Conservation (phyloP, 2,888 invertebrate species). For the Peribatodes rhomboidaria region DNA sequence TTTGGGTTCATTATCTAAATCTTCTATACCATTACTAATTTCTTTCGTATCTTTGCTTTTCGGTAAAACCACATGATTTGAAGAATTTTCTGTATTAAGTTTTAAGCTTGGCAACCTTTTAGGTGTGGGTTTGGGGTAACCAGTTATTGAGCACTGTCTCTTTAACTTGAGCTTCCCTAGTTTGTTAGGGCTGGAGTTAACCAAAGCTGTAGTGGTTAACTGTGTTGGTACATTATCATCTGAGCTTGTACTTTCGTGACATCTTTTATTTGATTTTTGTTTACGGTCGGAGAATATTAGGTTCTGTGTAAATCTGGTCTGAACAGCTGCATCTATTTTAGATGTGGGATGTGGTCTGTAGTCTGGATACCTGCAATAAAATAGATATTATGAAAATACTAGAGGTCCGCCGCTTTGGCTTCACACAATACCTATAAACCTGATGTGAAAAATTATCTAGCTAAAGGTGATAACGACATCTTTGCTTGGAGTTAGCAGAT, state of each 20-base stretch:
- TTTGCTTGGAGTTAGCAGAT: too few species aligned
- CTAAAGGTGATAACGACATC: too few species aligned
- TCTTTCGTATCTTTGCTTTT: constrained; percentile 1
- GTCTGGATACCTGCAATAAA: background rate
- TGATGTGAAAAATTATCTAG: too few species aligned
- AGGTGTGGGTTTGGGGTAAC: background rate
- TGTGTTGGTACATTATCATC: constrained; percentile 6
- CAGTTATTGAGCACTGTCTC: background rate
- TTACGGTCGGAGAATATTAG: constrained; percentile 11
- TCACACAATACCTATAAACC: too few species aligned
- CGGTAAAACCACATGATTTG: constrained; percentile 23
- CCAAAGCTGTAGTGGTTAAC: background rate
- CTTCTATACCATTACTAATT: background rate
- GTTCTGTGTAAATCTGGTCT: constrained; percentile 11
- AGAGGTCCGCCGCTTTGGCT: too few species aligned
- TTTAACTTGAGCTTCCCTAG: background rate
- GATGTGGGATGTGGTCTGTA: background rate
- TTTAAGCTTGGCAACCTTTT: constrained; percentile 10
- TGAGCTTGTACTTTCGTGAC: background rate
- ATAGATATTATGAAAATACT: too few species aligned
- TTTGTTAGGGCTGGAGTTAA: constrained; percentile 6
- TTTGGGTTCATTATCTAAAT: background rate
- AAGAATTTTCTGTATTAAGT: constrained; percentile 10
- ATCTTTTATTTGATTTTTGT: background rate
- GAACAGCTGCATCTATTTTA: constrained; percentile 21